A percentile compares a stretch with the other conserved stretches of the same genome.
Evolutionary conservation across 2,113 vertebrate species (phyloP).

Genomic region (Brachypteracias leptosomus): DNA sequence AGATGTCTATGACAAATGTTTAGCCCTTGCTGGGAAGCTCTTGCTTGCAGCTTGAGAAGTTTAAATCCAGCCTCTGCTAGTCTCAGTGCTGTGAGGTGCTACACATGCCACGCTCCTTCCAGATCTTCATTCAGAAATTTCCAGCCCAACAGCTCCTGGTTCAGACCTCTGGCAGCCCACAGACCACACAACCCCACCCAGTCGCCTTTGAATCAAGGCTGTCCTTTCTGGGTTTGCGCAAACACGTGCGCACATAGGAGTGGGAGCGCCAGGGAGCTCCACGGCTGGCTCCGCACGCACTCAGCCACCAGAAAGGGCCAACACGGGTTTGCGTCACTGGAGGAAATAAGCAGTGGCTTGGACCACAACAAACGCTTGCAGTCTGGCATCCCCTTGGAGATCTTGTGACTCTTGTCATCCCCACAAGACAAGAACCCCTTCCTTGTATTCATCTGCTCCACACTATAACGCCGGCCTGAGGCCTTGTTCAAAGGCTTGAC

Average conservation of each 20-base stretch:
- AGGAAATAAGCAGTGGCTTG: neutral
- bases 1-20: neutral
- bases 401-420: neutral
- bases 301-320: neutral
- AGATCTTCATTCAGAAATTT: neutral
- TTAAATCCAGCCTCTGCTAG: neutral
- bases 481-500: conserved; percentile 10
- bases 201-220: neutral
- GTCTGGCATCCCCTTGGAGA: neutral
- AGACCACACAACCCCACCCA: neutral
- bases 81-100: neutral
- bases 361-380: conserved; percentile 23
- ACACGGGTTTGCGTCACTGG: neutral
- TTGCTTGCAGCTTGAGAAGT: neutral
- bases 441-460: neutral
- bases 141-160: neutral
- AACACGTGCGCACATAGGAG: accelerated
- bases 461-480: accelerated
- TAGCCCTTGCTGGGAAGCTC: neutral
- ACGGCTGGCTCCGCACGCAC: neutral
- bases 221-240: neutral
- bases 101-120: neutral
- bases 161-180: neutral
- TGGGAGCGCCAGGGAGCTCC: neutral
- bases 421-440: neutral